These are phyloP conservation scores for Lanius ludovicianus DNA, from an alignment of 2,113 vertebrate species.

Conservation along the genomic window DNA sequence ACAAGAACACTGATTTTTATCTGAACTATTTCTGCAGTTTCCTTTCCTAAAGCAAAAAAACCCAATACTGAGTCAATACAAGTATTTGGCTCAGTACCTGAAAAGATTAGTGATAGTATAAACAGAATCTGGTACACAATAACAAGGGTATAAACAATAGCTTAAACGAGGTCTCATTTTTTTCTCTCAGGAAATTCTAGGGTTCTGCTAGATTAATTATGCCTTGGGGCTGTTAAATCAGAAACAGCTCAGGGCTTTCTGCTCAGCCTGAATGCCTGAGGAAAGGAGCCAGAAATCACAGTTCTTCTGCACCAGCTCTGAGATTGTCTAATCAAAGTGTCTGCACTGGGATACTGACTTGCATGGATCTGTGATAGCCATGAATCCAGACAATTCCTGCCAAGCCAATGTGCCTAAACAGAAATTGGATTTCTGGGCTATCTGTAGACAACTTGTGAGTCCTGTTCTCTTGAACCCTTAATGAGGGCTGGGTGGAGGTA, in stretches of 20 bases:
- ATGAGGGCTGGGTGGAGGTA: not conserved
- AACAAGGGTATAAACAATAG: not conserved
- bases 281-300: not conserved
- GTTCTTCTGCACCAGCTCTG: not conserved
- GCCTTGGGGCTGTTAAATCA: not conserved
- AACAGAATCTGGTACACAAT: not conserved
- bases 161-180: not conserved
- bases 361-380: not conserved
- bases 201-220: not conserved
- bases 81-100: not conserved
- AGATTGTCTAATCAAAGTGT: not conserved
- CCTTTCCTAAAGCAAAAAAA: not conserved
- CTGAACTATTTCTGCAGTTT: slow-evolving; percentile 20
- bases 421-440: not conserved
- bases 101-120: not conserved
- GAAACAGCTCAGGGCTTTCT: not conserved
- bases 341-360: rapidly evolving
- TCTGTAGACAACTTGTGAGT: not conserved
- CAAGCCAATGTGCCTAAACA: not conserved
- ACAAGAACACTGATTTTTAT: not conserved
- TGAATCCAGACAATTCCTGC: not conserved
- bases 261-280: not conserved
- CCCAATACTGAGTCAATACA: not conserved
- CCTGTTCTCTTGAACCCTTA: not conserved
- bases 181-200: slow-evolving; percentile 15